phyloP scores from a whole-genome alignment of 2,797 vertebrate species.

The Gephyroberyx darwinii region DNA sequence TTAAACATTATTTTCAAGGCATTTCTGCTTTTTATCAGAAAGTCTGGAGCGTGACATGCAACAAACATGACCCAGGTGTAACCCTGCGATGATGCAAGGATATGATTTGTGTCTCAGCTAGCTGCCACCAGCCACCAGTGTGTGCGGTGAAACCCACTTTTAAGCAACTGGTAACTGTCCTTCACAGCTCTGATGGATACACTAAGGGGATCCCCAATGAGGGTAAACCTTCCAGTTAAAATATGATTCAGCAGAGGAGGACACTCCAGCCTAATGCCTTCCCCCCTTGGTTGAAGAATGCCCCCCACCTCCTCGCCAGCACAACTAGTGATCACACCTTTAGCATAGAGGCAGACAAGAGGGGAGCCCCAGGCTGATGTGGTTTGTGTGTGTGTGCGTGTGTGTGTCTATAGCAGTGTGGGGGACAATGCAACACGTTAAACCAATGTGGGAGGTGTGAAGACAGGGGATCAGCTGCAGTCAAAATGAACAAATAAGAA shows the following conservation, averaged over 20 bases:
- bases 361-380: constrained; percentile 71
- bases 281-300: constrained; percentile 48
- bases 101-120: neutral
- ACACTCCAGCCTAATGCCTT: constrained; percentile 37
- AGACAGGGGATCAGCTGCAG: constrained; percentile 74
- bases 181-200: constrained; percentile 21
- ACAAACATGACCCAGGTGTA: neutral
- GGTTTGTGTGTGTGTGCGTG: constrained; percentile 45
- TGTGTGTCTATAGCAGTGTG: constrained; percentile 63
- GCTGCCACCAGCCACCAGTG: neutral
- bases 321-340: constrained; percentile 68
- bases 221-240: constrained; percentile 20
- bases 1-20: neutral
- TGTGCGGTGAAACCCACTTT: constrained; percentile 1
- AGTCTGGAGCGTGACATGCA: neutral
- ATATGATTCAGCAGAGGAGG: constrained; percentile 31
- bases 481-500: constrained; percentile 75
- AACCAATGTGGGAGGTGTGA: constrained; percentile 80
- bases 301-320: constrained; percentile 69
- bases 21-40: neutral
- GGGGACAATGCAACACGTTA: constrained; percentile 78
- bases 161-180: constrained; percentile 15
- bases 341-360: constrained; percentile 51
- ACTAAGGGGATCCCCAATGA: constrained; percentile 54
- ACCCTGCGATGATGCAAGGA: neutral